Conservation (phyloP, 64 coral and sea anemone genomes). For the Acropora yongei region DNA sequence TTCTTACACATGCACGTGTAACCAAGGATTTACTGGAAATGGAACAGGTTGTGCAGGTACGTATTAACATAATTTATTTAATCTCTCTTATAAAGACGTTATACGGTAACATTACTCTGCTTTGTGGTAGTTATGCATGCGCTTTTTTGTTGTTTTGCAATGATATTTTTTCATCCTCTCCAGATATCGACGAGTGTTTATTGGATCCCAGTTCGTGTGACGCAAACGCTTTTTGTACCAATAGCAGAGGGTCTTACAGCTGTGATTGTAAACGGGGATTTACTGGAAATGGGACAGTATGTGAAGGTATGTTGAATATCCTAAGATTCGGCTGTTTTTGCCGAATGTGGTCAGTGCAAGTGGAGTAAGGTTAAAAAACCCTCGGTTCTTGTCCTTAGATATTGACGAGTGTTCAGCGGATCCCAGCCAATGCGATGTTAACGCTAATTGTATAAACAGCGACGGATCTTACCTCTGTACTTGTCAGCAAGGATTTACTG, state of each 20-base stretch:
- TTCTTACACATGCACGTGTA: slow-evolving; percentile 21
- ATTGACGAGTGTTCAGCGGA: slow-evolving; percentile 66
- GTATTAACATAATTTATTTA: not conserved
- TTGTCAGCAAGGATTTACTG: slow-evolving; percentile 61
- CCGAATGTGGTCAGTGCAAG: too few relatives aligned
- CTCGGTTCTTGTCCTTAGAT: too few relatives aligned
- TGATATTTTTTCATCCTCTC: too few relatives aligned
- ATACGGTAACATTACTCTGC: too few relatives aligned
- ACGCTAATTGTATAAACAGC: slow-evolving; percentile 66
- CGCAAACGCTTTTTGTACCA: slow-evolving; percentile 49
- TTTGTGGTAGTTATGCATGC: too few relatives aligned
- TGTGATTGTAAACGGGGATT: slow-evolving; percentile 48
- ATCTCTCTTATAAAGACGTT: too few relatives aligned
- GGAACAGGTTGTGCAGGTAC: slow-evolving; percentile 47
- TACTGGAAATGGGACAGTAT: slow-evolving; percentile 55
- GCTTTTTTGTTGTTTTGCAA: not conserved
- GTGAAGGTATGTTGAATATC: not conserved
- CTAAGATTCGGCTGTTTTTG: not conserved
- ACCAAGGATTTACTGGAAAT: slow-evolving; percentile 23
- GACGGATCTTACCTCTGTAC: slow-evolving; percentile 65
- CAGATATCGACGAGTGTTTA: slow-evolving; percentile 67
- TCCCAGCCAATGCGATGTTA: slow-evolving; percentile 23
- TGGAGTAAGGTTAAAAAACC: too few relatives aligned
- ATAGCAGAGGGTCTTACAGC: slow-evolving; percentile 42
- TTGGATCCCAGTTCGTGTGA: slow-evolving; percentile 20